Evolutionary conservation across 64 coral and sea anemone species (phyloP).

Genomic region (Pocillopora verrucosa): DNA sequence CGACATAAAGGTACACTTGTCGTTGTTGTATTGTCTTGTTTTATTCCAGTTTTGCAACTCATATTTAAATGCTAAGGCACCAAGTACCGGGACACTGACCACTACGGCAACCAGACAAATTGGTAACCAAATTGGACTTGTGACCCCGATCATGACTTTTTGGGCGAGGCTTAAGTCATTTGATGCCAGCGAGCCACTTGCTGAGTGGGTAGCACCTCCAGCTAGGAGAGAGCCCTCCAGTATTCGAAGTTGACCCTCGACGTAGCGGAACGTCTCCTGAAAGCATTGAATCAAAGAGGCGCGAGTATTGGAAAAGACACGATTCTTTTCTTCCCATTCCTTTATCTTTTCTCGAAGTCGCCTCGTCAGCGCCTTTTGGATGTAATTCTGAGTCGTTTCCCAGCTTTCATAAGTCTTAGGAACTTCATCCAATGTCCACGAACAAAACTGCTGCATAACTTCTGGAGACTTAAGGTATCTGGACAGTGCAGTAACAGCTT

Average conservation of each 20-base stretch:
- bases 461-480: background rate
- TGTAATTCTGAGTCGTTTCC: background rate
- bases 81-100: background rate
- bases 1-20: slow-evolving; percentile 5
- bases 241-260: slow-evolving; percentile 11
- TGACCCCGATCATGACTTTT: slow-evolving; percentile 18
- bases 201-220: too few species aligned
- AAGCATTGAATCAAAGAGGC: slow-evolving; percentile 1
- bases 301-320: slow-evolving; percentile 19
- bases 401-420: background rate
- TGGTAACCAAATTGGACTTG: slow-evolving; percentile 32
- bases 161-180: background rate
- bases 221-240: background rate
- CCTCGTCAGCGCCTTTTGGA: background rate
- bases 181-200: too few species aligned
- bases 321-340: slow-evolving; percentile 37
- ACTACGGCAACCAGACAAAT: too few species aligned
- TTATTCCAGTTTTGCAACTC: background rate
- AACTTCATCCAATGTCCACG: slow-evolving; percentile 10
- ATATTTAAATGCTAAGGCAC: background rate
- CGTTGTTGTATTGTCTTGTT: background rate
- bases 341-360: slow-evolving; percentile 5
- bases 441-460: background rate
- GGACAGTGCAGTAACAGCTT: background rate
- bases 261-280: background rate